Evolutionary conservation across 2,113 vertebrate genomes (phyloP).

Genomic region (Paratilapia polleni): DNA sequence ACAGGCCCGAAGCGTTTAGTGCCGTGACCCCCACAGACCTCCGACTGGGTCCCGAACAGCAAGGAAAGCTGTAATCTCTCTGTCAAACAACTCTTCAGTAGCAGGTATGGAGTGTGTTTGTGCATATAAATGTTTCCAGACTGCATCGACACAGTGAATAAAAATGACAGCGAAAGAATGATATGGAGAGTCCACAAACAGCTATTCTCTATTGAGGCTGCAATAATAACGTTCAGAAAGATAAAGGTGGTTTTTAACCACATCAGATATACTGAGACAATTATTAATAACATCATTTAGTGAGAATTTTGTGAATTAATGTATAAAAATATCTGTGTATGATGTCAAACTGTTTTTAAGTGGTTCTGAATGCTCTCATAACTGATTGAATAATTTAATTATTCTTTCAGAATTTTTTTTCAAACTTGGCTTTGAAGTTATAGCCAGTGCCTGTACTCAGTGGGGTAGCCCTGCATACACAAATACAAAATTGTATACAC

Average conservation of each 20-base stretch:
- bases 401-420: conserved; percentile 20
- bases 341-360: conserved; percentile 4
- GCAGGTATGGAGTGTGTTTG: conserved; percentile 44
- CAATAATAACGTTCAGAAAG: conserved; percentile 1
- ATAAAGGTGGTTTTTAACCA: conserved; percentile 1
- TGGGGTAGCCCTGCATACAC: conserved; percentile 10
- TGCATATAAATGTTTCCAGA: conserved; percentile 44
- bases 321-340: neutral
- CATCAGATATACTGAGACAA: neutral
- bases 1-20: conserved; percentile 26
- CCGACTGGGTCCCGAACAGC: conserved; percentile 41
- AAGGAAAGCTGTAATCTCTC: conserved; percentile 59
- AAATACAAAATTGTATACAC: conserved; percentile 25
- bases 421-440: conserved; percentile 43
- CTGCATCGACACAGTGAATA: conserved; percentile 14
- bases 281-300: neutral
- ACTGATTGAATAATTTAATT: neutral
- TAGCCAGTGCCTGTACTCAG: conserved; percentile 24
- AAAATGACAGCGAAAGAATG: conserved; percentile 13
- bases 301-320: conserved; percentile 13
- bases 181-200: neutral
- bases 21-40: conserved; percentile 42
- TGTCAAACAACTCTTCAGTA: conserved; percentile 59
- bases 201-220: neutral
- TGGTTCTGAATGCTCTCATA: conserved; percentile 12